A percentile compares a stretch with the other conserved stretches of the same genome.
phyloP scores from a whole-genome alignment of 2,888 invertebrate species.

The Chromoteleia sp. region DNA sequence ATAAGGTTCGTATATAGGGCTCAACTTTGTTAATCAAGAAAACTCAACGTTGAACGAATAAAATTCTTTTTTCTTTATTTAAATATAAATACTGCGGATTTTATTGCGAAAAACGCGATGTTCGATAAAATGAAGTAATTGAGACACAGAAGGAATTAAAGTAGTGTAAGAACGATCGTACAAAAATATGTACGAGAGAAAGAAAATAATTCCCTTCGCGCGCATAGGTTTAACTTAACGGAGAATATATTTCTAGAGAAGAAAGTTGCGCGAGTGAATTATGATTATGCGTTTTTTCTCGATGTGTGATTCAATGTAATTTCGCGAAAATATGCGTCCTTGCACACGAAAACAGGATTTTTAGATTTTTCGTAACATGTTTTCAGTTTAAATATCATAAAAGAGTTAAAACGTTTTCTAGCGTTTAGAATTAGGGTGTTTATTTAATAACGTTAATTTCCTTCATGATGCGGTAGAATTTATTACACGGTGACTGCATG shows the following conservation, averaged over 20 bases:
- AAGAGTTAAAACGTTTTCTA: too few species aligned
- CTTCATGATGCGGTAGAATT: too few species aligned
- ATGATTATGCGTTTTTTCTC: constrained; percentile 37
- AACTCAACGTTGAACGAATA: not conserved
- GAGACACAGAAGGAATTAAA: too few species aligned
- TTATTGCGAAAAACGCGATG: not conserved
- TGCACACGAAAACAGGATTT: constrained; percentile 19
- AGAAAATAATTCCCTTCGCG: constrained; percentile 42
- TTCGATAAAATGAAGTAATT: too few species aligned
- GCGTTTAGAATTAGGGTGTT: too few species aligned
- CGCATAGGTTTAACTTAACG: constrained; percentile 35
- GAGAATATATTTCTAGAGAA: constrained; percentile 46
- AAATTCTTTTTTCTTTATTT: not conserved
- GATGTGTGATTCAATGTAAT: constrained; percentile 46
- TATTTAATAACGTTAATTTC: too few species aligned
- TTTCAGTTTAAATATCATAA: too few species aligned
- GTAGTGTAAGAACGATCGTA: not conserved
- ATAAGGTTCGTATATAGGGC: constrained; percentile 14
- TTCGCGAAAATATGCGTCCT: constrained; percentile 31
- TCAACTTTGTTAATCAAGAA: constrained; percentile 14
- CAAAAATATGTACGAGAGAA: constrained; percentile 17
- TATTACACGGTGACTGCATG: too few species aligned
- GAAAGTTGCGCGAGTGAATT: constrained; percentile 52
- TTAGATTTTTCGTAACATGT: not conserved
- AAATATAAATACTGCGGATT: not conserved